Base-by-base conservation (phyloP, 2,888 invertebrate genomes). In the Ecdyonurus torrentis region DNA sequence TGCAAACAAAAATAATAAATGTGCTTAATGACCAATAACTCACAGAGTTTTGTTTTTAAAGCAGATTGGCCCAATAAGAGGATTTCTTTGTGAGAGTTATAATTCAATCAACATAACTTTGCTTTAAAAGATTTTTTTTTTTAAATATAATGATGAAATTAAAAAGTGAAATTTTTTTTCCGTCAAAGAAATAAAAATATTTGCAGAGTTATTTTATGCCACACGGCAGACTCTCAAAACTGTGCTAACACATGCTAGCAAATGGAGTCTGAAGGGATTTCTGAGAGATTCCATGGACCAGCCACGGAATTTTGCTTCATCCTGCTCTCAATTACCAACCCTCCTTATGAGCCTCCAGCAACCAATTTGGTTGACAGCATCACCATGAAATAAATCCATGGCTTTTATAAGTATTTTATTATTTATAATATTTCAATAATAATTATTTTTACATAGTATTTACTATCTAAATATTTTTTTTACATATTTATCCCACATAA, bases 21-120 rank as follows among this genome's bases (percentile, higher is more conserved):
- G 37, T 37, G 37, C 37, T 15, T 37, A 37, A n/a, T 37, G 15
- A 10, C 37, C 5, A 37, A 20, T n/a, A 55, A 55, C 55, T 55
- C 55, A 55, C n/a, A 55, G 55, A 55, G 55, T 55, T 55, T 10
- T 22, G n/a, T 55, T 55, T 55, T 50, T 50, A 50, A 37, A 37
- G 37, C 37, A 37, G 15, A 37, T n/a, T 37, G 37, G 15, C 37
- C 37, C 37, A 37, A 10, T 15, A 37, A 37, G 37, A 37, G 37
- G 37, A 37, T 37, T 37, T n/a, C n/a, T n/a, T 37, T 37, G 15
- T 5, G 37, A 37, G 37, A 37, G 15, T 37, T 10, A 10, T 37
- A 37, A 10, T 37, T 37, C 15, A 37, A 37, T 5, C 15, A 37
- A 37, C 37, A 37, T 37, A 5, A 37, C 15, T 37, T 37, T 37